Evolutionary conservation across 2,888 invertebrate genomes (phyloP), one percentile per base, ranked within the genome.

Genomic region (Nymphalis urticae): DNA sequence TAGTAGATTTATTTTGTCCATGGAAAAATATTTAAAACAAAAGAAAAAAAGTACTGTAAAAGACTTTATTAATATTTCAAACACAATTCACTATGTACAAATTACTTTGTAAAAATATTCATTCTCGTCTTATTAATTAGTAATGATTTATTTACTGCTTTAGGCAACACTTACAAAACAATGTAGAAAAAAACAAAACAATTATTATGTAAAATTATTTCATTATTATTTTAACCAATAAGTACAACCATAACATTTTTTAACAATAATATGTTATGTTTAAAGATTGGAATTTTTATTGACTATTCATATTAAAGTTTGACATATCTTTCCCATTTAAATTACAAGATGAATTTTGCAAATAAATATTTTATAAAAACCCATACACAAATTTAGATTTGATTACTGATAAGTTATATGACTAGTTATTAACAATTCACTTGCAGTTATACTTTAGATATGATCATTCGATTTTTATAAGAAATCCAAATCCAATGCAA

Each of bases 31-130:
- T 56, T 56, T 27, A 56, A 32, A 8, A 32, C 17, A 68, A 48
- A 62, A 62, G 60, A 71, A 66, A 58, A 62, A 66, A 68, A 48
- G 61, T 82, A 80, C 85, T 91, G 88, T 91, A 90, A 91, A 91
- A 92, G 88, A 85, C 89, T 91, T 92, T 90, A 90, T 89, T 90
- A 87, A 88, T 92, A 89, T 88, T 87, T 90, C 88, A 89, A 91
- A 91, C 92, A 90, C 89, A 89, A 87, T 90, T 90, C 87, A 82
- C 89, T 92, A 92, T 92, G 86, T 92, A 92, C 92, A 92, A 87
- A 90, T 92, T 92, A 91, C 85, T 89, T 90, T 92, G 92, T 92
- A 92, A 92, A 92, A 92, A 92, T 92, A 92, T 92, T 89, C 86
- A 90, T 89, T 90, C 87, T 91, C 86, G 87, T 90, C 90, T 91